Conservation (phyloP, 2,888 invertebrate species). For the Ormyrus rosae region DNA sequence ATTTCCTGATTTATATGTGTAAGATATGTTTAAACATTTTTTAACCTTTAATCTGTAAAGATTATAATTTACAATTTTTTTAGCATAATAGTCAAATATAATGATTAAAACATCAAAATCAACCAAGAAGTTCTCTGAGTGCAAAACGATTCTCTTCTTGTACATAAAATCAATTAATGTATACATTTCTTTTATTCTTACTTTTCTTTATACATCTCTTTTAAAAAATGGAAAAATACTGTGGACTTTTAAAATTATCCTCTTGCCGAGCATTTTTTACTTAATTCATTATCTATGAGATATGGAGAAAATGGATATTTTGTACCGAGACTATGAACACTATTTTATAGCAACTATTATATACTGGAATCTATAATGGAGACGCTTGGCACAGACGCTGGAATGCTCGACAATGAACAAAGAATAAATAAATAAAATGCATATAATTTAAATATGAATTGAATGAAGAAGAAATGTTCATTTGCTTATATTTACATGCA, state of each 20-base stretch:
- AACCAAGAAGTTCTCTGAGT: conserved; percentile 33
- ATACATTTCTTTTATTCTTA: conserved; percentile 12
- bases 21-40: neutral
- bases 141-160: conserved; percentile 24
- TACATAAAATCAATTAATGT: conserved; percentile 25
- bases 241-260: conserved; percentile 7
- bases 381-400: conserved; percentile 39
- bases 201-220: conserved; percentile 26
- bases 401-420: conserved; percentile 37
- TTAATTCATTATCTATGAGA: conserved; percentile 8
- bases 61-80: conserved; percentile 7
- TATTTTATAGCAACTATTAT: neutral
- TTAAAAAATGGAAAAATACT: conserved; percentile 21
- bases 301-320: conserved; percentile 32
- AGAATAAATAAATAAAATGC: conserved; percentile 43
- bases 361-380: conserved; percentile 22
- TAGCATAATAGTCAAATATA: neutral
- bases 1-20: too few species aligned
- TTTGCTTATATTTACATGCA: conserved; percentile 32
- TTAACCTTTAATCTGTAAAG: neutral
- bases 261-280: conserved; percentile 31
- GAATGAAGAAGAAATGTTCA: conserved; percentile 21
- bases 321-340: conserved; percentile 18
- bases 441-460: conserved; percentile 38
- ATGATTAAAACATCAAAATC: neutral